Percentiles rank a stretch among this genome's conserved stretches.
phyloP scores from a whole-genome alignment of 2,113 vertebrate species.

The Andinoacara biseriatus region DNA sequence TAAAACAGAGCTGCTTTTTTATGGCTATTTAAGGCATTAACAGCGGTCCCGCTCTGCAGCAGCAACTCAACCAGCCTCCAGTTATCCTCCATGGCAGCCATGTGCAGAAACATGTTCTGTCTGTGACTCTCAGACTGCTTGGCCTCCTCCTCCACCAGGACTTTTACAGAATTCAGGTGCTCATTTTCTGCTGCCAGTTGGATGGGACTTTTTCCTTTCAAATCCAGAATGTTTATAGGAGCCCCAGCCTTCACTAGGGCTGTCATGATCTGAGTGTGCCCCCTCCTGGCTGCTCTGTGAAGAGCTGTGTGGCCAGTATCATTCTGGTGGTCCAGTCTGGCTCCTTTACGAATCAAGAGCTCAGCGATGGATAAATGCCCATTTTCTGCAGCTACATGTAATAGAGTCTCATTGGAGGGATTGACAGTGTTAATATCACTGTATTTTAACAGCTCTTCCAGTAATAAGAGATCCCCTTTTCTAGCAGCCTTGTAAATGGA shows the following conservation, averaged over 20 bases:
- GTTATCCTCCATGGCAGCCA: slow-evolving; percentile 74
- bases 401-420: slow-evolving; percentile 71
- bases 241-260: slow-evolving; percentile 68
- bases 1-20: slow-evolving; percentile 77
- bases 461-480: slow-evolving; percentile 63
- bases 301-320: slow-evolving; percentile 75
- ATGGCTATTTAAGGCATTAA: slow-evolving; percentile 65
- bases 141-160: slow-evolving; percentile 77
- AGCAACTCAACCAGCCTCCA: slow-evolving; percentile 72
- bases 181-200: slow-evolving; percentile 75
- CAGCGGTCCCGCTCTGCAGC: slow-evolving; percentile 68
- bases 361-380: slow-evolving; percentile 68
- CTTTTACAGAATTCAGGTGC: slow-evolving; percentile 58
- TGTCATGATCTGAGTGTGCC: slow-evolving; percentile 53
- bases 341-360: slow-evolving; percentile 79
- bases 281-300: slow-evolving; percentile 80
- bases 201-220: slow-evolving; percentile 64
- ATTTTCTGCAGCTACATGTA: slow-evolving; percentile 78
- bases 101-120: slow-evolving; percentile 76
- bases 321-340: slow-evolving; percentile 74
- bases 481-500: slow-evolving; percentile 62
- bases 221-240: slow-evolving; percentile 70
- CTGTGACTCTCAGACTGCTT: slow-evolving; percentile 59
- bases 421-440: slow-evolving; percentile 59
- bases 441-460: slow-evolving; percentile 65